phyloP scores from a whole-genome alignment of 1,140 invertebrate genomes.

The Penaeus chinensis region DNA sequence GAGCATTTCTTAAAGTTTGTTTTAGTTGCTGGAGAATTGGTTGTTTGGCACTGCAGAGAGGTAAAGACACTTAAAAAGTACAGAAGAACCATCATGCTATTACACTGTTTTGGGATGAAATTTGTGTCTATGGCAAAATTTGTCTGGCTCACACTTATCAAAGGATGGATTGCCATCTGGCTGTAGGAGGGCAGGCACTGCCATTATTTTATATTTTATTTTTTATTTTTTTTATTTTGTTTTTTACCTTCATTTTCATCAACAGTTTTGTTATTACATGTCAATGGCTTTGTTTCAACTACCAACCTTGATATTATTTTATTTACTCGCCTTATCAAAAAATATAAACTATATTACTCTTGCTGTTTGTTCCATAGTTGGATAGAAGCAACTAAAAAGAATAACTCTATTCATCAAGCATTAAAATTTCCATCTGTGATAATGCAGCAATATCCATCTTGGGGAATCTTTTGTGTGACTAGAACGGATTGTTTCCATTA shows the following conservation, averaged over 20 bases:
- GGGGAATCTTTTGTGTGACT: constrained; percentile 52
- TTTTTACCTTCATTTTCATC: constrained; percentile 26
- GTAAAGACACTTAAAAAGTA: background rate
- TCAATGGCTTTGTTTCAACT: constrained; percentile 50
- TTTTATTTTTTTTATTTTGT: background rate
- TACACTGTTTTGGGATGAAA: background rate
- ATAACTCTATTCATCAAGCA: constrained; percentile 37
- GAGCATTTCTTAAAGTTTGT: too few species aligned
- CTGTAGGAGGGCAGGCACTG: constrained; percentile 17
- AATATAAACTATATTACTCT: constrained; percentile 50
- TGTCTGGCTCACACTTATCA: constrained; percentile 4
- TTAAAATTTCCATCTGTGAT: constrained; percentile 42
- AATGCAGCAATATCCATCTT: constrained; percentile 42
- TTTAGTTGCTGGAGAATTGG: too few species aligned
- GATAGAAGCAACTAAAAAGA: constrained; percentile 50
- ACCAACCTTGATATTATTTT: constrained; percentile 47
- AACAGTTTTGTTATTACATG: constrained; percentile 40
- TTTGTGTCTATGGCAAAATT: too few species aligned
- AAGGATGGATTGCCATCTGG: constrained; percentile 16
- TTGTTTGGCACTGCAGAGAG: too few species aligned
- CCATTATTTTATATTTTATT: constrained; percentile 22
- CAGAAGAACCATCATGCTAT: background rate
- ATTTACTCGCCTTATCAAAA: constrained; percentile 53
- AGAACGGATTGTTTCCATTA: constrained; percentile 57
- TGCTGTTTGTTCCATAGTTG: constrained; percentile 40